Percentiles rank a stretch among this genome's conserved stretches.
These are phyloP conservation scores for Gobius niger DNA, from an alignment of 2,113 vertebrate genomes.

Conservation along the genomic window DNA sequence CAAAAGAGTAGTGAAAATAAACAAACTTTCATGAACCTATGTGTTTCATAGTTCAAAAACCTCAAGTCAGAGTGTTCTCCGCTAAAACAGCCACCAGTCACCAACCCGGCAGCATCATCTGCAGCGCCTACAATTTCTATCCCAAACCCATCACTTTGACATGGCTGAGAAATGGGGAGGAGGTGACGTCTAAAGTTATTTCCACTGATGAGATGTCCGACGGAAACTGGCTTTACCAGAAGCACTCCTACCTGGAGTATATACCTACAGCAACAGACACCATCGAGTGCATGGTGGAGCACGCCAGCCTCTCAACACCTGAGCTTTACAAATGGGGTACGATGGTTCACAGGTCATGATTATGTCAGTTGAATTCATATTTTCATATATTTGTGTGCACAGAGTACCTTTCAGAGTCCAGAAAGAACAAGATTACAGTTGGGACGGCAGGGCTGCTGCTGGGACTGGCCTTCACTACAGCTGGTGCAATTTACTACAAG, in stretches of 20 bases:
- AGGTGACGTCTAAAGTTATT: constrained; percentile 38
- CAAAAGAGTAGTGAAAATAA: too few relatives aligned
- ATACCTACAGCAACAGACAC: constrained; percentile 36
- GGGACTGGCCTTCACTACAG: constrained; percentile 46
- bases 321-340: constrained; percentile 46
- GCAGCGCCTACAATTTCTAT: constrained; percentile 51
- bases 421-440: constrained; percentile 42
- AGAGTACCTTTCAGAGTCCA: constrained; percentile 18
- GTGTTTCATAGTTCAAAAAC: constrained; percentile 13
- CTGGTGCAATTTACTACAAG: constrained; percentile 56
- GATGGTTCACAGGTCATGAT: neutral
- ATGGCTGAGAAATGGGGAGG: constrained; percentile 52
- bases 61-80: constrained; percentile 27
- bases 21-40: neutral
- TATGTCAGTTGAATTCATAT: neutral
- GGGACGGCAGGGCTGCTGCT: constrained; percentile 54
- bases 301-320: constrained; percentile 17
- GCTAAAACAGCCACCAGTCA: neutral
- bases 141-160: constrained; percentile 55
- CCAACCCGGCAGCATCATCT: constrained; percentile 22
- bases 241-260: constrained; percentile 48
- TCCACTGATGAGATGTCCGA: constrained; percentile 33
- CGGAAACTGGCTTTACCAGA: constrained; percentile 60
- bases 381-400: neutral
- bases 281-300: constrained; percentile 54